Base-by-base conservation (phyloP, 1,140 invertebrate species). In the Myzus persicae region DNA sequence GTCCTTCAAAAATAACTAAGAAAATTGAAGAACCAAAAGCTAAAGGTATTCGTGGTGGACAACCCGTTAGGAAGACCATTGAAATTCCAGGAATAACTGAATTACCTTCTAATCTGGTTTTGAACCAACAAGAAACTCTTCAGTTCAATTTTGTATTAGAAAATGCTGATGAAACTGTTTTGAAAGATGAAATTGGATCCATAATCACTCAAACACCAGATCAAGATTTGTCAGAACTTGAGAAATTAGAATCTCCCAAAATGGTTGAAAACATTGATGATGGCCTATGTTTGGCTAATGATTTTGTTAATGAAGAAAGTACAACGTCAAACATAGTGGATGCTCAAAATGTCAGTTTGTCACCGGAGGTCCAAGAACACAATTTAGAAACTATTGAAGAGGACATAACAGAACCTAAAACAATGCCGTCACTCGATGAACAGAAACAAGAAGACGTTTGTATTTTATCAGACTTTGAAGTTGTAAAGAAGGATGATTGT, bases 51-150 rank as follows among this genome's bases (percentile, higher is more conserved):
- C 36, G 76, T 26, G 76, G 76, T 24, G 46, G 76, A 40, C 91
- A 93, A 24, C n/a, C 91, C 9, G 18, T 40, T 84, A 84, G 54
- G n/a, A 93, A 93, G 8, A 93, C 91, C 14, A 85, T 93, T 51
- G 81, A 85, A 26, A 85, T 93, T 42, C 91, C 81, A 38, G 91
- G 81, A 93, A 93, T 93, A 44, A 93, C 44, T 22, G 91, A 93
- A 42, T 42, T 85, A 85, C 38, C 91, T 51, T 40, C 81, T 8
- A 85, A 42, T 38, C 9, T 51, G 26, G 91, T 42, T 51, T 20
- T 26, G 8, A 85, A 85, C 31, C 14, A 84, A 46, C 54, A 76
- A 76, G 38, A 42, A 90, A 90, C 22, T 89, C 20, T 36, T 24
- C 20, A 38, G 9, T 36, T 89, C 22, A n/a, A 48, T 40, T 59